Percentiles rank a stretch among this genome's conserved stretches.
Conservation (phyloP, 1,140 invertebrate species). For the Nebria ingens region DNA sequence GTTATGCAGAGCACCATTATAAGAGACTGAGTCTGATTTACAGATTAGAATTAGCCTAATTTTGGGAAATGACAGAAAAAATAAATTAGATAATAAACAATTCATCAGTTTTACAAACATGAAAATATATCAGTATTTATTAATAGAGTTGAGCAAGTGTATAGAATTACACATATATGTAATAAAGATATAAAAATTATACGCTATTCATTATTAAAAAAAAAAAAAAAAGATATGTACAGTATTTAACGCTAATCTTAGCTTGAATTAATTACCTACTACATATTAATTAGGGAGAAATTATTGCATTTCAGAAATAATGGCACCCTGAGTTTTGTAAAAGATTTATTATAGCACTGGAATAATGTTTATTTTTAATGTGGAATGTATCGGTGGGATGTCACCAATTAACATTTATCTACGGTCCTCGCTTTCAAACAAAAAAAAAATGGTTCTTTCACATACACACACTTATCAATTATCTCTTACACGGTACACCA, state of each 20-base stretch:
- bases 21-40: neutral
- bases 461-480: neutral
- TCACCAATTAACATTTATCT: neutral
- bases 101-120: neutral
- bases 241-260: slow-evolving; percentile 7
- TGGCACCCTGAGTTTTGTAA: slow-evolving; percentile 31
- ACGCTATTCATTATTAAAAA: neutral
- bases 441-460: neutral
- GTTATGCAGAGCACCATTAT: slow-evolving; percentile 8
- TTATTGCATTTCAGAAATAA: slow-evolving; percentile 20
- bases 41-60: neutral
- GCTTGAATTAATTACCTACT: neutral
- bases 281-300: slow-evolving; percentile 5
- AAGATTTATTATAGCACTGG: slow-evolving; percentile 19
- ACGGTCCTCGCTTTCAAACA: neutral
- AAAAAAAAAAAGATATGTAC: slow-evolving; percentile 3
- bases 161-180: neutral
- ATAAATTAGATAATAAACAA: slow-evolving; percentile 6
- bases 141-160: slow-evolving; percentile 5
- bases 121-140: slow-evolving; percentile 8
- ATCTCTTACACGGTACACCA: neutral
- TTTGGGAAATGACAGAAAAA: neutral
- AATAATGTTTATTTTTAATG: slow-evolving; percentile 13
- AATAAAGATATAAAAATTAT: slow-evolving; percentile 6
- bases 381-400: slow-evolving; percentile 6